Base-by-base conservation (phyloP, 2,113 vertebrate species). In the Oceanodroma tethys region DNA sequence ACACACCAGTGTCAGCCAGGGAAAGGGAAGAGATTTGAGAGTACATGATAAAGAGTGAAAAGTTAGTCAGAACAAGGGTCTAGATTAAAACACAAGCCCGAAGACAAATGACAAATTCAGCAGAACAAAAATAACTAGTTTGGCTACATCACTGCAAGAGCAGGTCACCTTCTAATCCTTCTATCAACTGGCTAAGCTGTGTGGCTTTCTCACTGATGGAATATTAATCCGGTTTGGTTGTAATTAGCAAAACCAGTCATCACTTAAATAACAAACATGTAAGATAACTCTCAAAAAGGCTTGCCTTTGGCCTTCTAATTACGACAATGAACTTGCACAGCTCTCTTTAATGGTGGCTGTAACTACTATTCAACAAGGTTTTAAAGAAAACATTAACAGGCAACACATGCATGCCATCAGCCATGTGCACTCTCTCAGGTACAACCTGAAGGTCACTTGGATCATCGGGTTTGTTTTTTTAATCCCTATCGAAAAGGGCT, bases 361-460 rank as follows among this genome's bases (percentile, higher is more conserved):
- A 93, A 94, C 14, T 72, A 43, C 74, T 80, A 75, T 59, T 73
- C 53, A 80, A 55, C 13, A 75, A 72, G 48, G 42, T 65, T 91
- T 91, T 67, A 60, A 88, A 87, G 83, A 78, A 96, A 87, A 82
- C 17, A 79, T 96, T 94, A 93, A 82, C 75, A 65, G 91, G 56
- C 38, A 91, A 59, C 47, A 59, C 16, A 27, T 40, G 70, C 34
- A 36, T 4, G 1, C 43, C 38, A 58, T 74, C 43, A 91, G 1
- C 53, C 17, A 5, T 26, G 36, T 30, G 11, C 15, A 42, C 32
- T 43, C 47, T 40, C 58, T 16, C 9, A 76, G 38, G 40, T 50
- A 36, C 38, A 90, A 53, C 62, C 91, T 95, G 93, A 93, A 97
- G 97, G 96, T 94, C 60, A 76, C 42, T 72, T 50, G 25, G 55